These are phyloP conservation scores for Coluber constrictor DNA, from an alignment of 2,797 vertebrate species.

Conservation along the genomic window DNA sequence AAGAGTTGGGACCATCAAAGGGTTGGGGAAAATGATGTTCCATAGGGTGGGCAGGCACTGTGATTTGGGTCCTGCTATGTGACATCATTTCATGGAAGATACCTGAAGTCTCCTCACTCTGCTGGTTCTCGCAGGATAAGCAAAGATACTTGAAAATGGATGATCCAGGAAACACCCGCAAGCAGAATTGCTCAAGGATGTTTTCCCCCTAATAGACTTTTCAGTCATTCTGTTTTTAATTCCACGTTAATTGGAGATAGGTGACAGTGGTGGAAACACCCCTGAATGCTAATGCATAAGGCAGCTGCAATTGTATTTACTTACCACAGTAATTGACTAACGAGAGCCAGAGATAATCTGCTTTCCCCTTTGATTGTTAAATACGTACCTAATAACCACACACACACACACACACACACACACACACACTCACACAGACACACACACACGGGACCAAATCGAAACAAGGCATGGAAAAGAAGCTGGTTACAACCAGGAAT, in stretches of 20 bases:
- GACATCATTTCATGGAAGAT: background rate
- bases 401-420: too few relatives aligned
- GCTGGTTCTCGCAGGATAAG: background rate
- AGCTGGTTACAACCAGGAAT: background rate
- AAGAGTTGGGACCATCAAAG: background rate
- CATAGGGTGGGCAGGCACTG: background rate
- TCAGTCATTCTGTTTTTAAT: constrained; percentile 34
- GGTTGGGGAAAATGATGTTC: background rate
- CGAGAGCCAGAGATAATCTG: constrained; percentile 13
- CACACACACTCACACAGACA: too few relatives aligned
- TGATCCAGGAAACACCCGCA: background rate
- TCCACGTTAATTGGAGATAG: constrained; percentile 52
- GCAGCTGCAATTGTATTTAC: constrained; percentile 10
- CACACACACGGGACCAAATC: background rate
- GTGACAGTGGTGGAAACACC: constrained; percentile 44
- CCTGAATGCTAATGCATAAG: constrained; percentile 36
- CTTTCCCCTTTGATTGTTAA: constrained; percentile 8
- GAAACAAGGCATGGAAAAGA: background rate
- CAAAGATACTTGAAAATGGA: background rate
- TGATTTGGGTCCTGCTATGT: background rate
- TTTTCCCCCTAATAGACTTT: background rate
- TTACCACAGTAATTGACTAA: constrained; percentile 23
- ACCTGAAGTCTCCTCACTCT: background rate
- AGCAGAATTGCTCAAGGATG: background rate
- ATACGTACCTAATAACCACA: background rate